Evolutionary conservation across 2,888 invertebrate species (phyloP).

Genomic region (Panzeria rudis): DNA sequence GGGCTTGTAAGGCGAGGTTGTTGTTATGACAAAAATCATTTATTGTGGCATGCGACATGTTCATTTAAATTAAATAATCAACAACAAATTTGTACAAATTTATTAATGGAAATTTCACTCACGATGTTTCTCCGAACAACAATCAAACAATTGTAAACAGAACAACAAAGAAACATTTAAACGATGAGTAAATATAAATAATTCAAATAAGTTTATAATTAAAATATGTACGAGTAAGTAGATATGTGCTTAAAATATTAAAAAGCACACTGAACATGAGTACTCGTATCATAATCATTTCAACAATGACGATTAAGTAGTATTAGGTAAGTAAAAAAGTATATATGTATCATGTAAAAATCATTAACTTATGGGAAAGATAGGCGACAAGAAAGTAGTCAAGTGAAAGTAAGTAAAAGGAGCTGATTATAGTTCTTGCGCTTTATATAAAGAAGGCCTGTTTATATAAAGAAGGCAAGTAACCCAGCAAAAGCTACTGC

Average conservation of each 20-base stretch:
- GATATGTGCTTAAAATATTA: slow-evolving; percentile 12
- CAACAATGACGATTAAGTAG: neutral
- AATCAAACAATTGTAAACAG: slow-evolving; percentile 12
- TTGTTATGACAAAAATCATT: slow-evolving; percentile 36
- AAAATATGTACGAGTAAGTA: neutral
- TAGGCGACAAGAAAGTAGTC: no score
- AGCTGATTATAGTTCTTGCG: no score
- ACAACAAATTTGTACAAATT: slow-evolving; percentile 31
- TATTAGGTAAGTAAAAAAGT: neutral
- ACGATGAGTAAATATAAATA: slow-evolving; percentile 43
- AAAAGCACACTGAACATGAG: slow-evolving; percentile 2
- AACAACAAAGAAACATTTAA: slow-evolving; percentile 13
- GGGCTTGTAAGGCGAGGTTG: neutral
- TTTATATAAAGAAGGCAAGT: no score
- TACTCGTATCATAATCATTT: neutral
- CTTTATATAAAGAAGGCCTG: no score
- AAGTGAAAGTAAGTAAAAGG: no score
- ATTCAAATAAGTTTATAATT: slow-evolving; percentile 38
- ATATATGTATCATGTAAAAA: neutral
- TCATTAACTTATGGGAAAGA: neutral
- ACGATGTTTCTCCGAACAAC: neutral
- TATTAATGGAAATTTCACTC: slow-evolving; percentile 44
- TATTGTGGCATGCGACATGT: slow-evolving; percentile 66
- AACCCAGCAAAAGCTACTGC: no score
- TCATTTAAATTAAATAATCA: slow-evolving; percentile 54